Percentiles rank a stretch among this genome's conserved stretches.
phyloP scores from a whole-genome alignment of 2,113 vertebrate species.

The Lynx canadensis region DNA sequence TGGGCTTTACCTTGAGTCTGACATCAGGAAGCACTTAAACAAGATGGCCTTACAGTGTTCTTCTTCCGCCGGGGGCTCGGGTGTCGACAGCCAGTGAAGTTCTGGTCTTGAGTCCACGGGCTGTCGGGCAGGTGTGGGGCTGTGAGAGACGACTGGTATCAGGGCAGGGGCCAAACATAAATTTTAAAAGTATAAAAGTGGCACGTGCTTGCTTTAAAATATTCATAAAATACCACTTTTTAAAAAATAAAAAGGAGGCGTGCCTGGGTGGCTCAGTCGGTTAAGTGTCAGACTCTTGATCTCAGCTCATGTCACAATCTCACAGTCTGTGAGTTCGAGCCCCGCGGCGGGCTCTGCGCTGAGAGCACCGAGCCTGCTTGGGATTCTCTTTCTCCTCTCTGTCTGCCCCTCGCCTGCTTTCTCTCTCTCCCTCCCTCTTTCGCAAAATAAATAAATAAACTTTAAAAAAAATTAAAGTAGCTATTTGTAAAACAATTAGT shows the following conservation, averaged over 20 bases:
- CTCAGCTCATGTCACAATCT: no score
- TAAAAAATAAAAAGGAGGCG: background rate
- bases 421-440: no score
- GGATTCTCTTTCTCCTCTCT: no score
- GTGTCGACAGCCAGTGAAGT: background rate
- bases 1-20: background rate
- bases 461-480: no score
- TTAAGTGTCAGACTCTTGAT: no score
- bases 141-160: background rate
- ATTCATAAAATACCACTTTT: background rate
- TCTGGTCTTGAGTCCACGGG: background rate
- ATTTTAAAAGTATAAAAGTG: background rate
- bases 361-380: no score
- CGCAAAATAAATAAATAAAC: no score
- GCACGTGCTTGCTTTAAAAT: background rate
- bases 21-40: background rate
- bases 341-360: no score
- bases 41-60: background rate
- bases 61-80: background rate
- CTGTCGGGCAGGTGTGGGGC: accelerated
- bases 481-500: no score
- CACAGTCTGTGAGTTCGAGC: no score
- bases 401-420: no score
- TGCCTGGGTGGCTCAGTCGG: no score
- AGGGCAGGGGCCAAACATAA: background rate